These are phyloP conservation scores for Nebria salina DNA, from an alignment of 2,888 invertebrate genomes.

Conservation along the genomic window DNA sequence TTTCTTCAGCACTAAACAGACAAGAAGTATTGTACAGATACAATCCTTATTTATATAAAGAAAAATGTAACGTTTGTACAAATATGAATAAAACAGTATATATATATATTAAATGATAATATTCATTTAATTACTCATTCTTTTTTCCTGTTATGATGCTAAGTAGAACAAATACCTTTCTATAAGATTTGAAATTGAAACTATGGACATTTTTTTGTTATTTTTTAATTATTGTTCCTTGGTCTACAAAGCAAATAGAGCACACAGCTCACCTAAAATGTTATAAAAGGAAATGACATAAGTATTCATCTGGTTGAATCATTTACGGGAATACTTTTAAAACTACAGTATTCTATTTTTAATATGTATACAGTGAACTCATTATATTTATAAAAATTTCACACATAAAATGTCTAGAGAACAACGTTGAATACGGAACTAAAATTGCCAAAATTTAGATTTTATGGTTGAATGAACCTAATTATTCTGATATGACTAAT, in stretches of 20 bases:
- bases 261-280: slow-evolving; percentile 14
- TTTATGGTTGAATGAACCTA: neutral
- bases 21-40: neutral
- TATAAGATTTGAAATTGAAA: too few species aligned
- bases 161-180: neutral
- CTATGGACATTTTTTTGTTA: too few species aligned
- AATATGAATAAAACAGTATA: neutral
- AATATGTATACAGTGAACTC: slow-evolving; percentile 15
- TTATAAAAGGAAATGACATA: slow-evolving; percentile 30
- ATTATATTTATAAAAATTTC: neutral
- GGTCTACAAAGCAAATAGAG: slow-evolving; percentile 31
- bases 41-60: neutral
- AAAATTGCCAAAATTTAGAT: neutral
- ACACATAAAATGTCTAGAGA: neutral
- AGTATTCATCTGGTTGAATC: slow-evolving; percentile 21
- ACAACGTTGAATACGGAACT: neutral
- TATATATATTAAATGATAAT: neutral
- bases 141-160: neutral
- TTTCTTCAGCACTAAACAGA: neutral
- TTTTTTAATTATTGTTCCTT: slow-evolving; percentile 20
- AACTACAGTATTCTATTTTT: slow-evolving; percentile 31
- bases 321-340: slow-evolving; percentile 24
- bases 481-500: neutral
- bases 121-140: neutral
- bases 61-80: neutral